Conservation (phyloP, 2,113 vertebrate genomes). For the Otis tarda region DNA sequence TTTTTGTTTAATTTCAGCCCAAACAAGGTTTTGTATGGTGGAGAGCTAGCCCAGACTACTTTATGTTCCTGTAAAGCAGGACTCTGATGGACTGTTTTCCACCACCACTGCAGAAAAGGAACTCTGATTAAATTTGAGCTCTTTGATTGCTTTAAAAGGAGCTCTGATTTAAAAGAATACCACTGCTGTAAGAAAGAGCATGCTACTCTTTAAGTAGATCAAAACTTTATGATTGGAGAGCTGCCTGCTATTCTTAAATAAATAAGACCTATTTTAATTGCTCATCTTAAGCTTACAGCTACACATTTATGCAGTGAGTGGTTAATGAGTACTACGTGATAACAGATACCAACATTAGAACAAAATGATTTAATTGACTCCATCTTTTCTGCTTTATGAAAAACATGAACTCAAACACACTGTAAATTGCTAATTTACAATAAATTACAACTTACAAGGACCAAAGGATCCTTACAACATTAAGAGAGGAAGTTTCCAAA, state of each 20-base stretch:
- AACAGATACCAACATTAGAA: neutral
- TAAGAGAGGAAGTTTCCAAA: neutral
- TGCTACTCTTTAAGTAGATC: neutral
- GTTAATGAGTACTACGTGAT: neutral
- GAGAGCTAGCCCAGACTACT: neutral
- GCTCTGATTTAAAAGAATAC: neutral
- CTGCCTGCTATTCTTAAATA: neutral
- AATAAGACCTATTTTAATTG: neutral
- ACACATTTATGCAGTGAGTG: neutral
- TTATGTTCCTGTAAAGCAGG: neutral
- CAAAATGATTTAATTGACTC: neutral
- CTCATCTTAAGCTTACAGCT: neutral
- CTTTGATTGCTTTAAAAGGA: neutral
- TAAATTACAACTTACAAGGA: neutral
- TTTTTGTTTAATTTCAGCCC: neutral
- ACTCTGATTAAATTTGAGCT: neutral
- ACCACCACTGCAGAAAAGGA: neutral
- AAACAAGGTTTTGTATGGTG: neutral
- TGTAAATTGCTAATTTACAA: neutral
- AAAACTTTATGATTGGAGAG: neutral
- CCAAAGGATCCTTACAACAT: neutral
- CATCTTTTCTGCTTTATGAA: neutral
- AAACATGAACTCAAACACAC: neutral
- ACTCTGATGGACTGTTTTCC: neutral
- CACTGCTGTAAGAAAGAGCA: neutral